Evolutionary conservation across 2,113 vertebrate species (phyloP).

Genomic region (Accipiter virgatus): DNA sequence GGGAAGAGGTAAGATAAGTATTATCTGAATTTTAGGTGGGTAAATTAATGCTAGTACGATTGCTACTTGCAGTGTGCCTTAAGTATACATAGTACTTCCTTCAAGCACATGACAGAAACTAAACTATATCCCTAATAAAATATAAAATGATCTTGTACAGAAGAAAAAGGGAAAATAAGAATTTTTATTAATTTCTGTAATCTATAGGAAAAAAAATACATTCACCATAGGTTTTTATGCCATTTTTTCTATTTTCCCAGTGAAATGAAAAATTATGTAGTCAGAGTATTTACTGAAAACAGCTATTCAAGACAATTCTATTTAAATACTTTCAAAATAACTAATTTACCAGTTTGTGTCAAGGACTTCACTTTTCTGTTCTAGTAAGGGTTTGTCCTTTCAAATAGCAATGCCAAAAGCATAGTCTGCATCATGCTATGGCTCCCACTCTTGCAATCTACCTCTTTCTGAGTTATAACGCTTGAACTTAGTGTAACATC

Average conservation of each 20-base stretch:
- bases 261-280: background rate
- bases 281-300: background rate
- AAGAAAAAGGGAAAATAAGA: background rate
- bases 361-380: background rate
- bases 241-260: background rate
- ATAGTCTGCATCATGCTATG: background rate
- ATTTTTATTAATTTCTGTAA: background rate
- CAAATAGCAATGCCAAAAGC: background rate
- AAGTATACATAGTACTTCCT: background rate
- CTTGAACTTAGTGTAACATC: background rate
- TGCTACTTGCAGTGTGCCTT: background rate
- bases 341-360: background rate
- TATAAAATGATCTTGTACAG: background rate
- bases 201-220: accelerated
- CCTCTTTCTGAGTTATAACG: background rate
- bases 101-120: background rate
- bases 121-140: background rate
- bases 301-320: background rate
- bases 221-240: background rate
- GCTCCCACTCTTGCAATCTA: background rate
- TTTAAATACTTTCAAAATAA: background rate
- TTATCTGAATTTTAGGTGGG: background rate
- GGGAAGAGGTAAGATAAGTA: background rate
- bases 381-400: background rate
- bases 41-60: background rate